Evolutionary conservation across 2,888 invertebrate species (phyloP).

Genomic region (Heliconius aoede): DNA sequence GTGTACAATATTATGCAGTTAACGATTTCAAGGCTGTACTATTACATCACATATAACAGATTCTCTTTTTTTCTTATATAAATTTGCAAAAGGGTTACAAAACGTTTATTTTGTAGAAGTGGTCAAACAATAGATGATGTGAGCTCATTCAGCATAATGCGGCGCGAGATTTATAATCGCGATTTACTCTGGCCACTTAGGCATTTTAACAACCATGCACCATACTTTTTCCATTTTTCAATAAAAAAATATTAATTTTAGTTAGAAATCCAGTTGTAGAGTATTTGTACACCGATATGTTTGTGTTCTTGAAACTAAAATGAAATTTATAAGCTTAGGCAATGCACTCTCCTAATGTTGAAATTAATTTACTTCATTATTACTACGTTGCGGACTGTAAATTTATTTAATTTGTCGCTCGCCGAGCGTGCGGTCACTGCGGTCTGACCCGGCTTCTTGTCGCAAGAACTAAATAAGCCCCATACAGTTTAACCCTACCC

Average conservation of each 20-base stretch:
- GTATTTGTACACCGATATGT: background rate
- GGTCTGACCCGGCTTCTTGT: constrained; percentile 56
- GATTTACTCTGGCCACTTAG: background rate
- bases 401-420: constrained; percentile 72
- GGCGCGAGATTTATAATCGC: constrained; percentile 2
- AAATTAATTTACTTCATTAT: constrained; percentile 45
- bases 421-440: constrained; percentile 58
- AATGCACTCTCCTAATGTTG: constrained; percentile 39
- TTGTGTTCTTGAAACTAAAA: background rate
- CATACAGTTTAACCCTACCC: constrained; percentile 32
- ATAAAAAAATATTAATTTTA: background rate
- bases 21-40: background rate
- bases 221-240: background rate
- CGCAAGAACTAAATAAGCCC: constrained; percentile 56
- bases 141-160: background rate
- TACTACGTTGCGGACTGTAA: constrained; percentile 56
- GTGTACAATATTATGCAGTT: background rate
- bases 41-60: too few species aligned
- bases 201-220: background rate
- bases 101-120: background rate
- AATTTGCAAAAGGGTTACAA: background rate
- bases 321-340: constrained; percentile 14
- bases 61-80: background rate
- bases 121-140: background rate
- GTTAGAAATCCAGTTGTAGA: background rate